Conservation (phyloP, 2,888 invertebrate genomes). For the Chloromyia formosa region DNA sequence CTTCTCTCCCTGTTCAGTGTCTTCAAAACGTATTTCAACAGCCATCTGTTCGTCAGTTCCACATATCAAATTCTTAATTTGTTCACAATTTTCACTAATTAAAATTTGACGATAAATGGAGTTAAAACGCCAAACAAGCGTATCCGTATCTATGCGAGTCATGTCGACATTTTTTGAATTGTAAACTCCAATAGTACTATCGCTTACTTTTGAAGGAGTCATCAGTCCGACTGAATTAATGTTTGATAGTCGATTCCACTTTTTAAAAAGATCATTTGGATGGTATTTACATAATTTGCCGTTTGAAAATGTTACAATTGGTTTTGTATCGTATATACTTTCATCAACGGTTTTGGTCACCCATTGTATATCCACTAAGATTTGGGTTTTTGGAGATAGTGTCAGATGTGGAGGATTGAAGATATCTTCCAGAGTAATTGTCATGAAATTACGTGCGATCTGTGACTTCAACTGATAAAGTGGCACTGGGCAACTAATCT, state of each 20-base stretch:
- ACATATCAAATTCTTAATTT: conserved; percentile 35
- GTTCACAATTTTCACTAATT: not conserved
- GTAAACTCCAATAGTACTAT: conserved; percentile 1
- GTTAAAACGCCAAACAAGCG: conserved; percentile 16
- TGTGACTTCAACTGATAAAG: not conserved
- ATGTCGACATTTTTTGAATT: conserved; percentile 29
- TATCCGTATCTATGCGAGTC: not conserved
- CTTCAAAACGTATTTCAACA: conserved; percentile 25
- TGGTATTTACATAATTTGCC: conserved; percentile 7
- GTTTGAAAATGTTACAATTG: conserved; percentile 27
- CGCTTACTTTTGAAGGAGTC: not conserved
- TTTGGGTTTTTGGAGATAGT: not conserved
- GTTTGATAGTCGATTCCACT: conserved; percentile 22
- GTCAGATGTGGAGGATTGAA: conserved; percentile 14
- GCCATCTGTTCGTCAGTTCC: conserved; percentile 13
- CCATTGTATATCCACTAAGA: conserved; percentile 13
- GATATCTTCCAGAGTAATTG: conserved; percentile 33
- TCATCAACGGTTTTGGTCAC: not conserved
- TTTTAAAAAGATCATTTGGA: conserved; percentile 24
- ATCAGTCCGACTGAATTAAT: conserved; percentile 18
- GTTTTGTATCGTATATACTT: not conserved
- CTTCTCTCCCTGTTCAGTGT: not conserved
- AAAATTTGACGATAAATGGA: conserved; percentile 26
- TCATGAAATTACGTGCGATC: not conserved
- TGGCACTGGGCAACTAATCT: not conserved